Evolutionary conservation across 1,140 invertebrate genomes (phyloP).

Genomic region (Acromyrmex echinatior): DNA sequence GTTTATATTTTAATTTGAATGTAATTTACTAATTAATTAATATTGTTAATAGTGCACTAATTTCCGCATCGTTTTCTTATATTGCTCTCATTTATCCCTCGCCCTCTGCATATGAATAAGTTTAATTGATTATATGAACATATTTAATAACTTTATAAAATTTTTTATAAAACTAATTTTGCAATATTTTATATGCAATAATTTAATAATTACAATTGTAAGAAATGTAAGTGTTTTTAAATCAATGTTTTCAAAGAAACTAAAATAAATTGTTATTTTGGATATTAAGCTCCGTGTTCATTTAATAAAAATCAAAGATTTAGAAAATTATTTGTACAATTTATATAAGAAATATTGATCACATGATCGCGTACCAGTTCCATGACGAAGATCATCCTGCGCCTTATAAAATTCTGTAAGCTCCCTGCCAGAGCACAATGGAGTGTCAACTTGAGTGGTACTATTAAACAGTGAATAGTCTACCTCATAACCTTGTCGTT

Average conservation of each 20-base stretch:
- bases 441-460: constrained; percentile 96
- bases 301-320: not conserved
- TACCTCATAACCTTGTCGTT: constrained; percentile 96
- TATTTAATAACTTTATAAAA: not conserved
- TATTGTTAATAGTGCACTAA: too few relatives aligned
- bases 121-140: not conserved
- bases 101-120: too few relatives aligned
- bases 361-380: constrained; percentile 69
- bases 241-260: not conserved
- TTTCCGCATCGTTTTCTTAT: too few relatives aligned
- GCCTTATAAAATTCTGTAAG: constrained; percentile 91
- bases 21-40: too few relatives aligned
- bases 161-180: not conserved
- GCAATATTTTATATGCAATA: not conserved
- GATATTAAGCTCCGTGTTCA: not conserved
- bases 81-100: too few relatives aligned
- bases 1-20: too few relatives aligned
- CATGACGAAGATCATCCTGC: constrained; percentile 88
- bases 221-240: not conserved
- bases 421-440: constrained; percentile 95
- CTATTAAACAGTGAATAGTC: constrained; percentile 98
- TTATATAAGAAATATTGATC: not conserved
- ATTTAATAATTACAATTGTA: constrained; percentile 4
- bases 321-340: not conserved
- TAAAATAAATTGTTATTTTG: not conserved